phyloP scores from a whole-genome alignment of 1,140 invertebrate species.

The Drosophila prosaltans region DNA sequence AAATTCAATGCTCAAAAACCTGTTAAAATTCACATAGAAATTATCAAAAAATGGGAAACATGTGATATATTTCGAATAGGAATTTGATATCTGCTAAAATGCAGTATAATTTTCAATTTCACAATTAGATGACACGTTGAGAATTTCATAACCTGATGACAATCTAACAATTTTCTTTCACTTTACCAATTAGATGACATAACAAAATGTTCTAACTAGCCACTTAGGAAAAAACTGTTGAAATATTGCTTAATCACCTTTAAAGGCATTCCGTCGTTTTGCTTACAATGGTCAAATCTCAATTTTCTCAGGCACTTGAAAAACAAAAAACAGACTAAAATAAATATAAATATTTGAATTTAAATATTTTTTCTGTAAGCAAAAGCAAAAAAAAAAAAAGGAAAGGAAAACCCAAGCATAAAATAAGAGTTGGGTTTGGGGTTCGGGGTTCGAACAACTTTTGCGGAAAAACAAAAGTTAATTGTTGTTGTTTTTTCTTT shows the following conservation, averaged over 20 bases:
- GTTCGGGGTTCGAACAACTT: not conserved
- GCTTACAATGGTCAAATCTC: slow-evolving; percentile 8
- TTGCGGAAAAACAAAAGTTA: slow-evolving; percentile 57
- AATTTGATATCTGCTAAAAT: not conserved
- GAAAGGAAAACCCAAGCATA: not conserved
- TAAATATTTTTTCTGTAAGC: slow-evolving; percentile 38
- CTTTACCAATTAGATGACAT: slow-evolving; percentile 23
- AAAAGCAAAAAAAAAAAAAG: not conserved
- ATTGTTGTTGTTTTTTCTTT: slow-evolving; percentile 46
- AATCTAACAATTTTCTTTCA: not conserved
- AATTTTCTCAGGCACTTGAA: slow-evolving; percentile 13
- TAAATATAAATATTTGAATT: slow-evolving; percentile 28
- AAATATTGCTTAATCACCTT: slow-evolving; percentile 27
- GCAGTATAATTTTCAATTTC: not conserved
- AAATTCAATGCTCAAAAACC: too few species aligned
- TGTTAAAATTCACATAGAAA: not conserved
- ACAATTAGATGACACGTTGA: slow-evolving; percentile 1
- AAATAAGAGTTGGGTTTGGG: not conserved
- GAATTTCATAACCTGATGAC: not conserved
- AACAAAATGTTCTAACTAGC: slow-evolving; percentile 25
- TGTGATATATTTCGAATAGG: not conserved
- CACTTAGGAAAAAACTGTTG: slow-evolving; percentile 7
- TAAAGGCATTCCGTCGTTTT: slow-evolving; percentile 8
- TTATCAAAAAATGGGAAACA: not conserved
- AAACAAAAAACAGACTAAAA: not conserved